Percentiles rank a stretch among this genome's conserved stretches.
phyloP scores from a whole-genome alignment of 2,113 vertebrate species.

The Microtus oregoni region DNA sequence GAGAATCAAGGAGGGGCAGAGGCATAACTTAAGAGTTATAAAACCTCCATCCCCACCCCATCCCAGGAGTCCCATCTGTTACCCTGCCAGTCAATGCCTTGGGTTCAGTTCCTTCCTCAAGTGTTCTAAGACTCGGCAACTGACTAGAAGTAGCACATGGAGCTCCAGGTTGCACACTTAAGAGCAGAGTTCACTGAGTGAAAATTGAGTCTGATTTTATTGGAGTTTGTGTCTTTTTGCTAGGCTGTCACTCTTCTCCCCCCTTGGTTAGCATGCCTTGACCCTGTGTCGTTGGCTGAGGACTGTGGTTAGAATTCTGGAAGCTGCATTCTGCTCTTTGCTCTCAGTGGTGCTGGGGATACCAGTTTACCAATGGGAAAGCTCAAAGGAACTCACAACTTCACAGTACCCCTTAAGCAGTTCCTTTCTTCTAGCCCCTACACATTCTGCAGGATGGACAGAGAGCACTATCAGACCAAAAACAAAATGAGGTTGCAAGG shows the following conservation, averaged over 20 bases:
- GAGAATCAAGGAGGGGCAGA: background rate
- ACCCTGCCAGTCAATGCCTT: background rate
- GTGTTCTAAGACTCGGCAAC: background rate
- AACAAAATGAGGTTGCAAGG: background rate
- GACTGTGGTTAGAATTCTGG: background rate
- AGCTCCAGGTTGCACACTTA: background rate
- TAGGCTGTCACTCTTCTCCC: background rate
- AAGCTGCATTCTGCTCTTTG: background rate
- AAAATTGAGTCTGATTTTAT: background rate
- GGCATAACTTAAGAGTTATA: background rate
- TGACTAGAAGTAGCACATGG: background rate
- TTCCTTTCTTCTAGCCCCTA: background rate
- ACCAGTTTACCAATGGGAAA: background rate
- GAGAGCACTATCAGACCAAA: background rate
- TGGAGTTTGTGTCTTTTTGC: background rate
- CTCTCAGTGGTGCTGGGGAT: background rate
- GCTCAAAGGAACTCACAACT: background rate
- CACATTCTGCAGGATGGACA: background rate
- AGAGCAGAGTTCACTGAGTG: background rate
- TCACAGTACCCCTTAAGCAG: background rate
- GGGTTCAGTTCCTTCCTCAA: background rate
- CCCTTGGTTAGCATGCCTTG: background rate
- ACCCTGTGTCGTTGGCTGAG: background rate
- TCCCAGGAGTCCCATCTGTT: background rate
- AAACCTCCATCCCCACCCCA: background rate